These are phyloP conservation scores for Atherinosoma microstoma DNA, from an alignment of 2,797 vertebrate species.

Conservation along the genomic window DNA sequence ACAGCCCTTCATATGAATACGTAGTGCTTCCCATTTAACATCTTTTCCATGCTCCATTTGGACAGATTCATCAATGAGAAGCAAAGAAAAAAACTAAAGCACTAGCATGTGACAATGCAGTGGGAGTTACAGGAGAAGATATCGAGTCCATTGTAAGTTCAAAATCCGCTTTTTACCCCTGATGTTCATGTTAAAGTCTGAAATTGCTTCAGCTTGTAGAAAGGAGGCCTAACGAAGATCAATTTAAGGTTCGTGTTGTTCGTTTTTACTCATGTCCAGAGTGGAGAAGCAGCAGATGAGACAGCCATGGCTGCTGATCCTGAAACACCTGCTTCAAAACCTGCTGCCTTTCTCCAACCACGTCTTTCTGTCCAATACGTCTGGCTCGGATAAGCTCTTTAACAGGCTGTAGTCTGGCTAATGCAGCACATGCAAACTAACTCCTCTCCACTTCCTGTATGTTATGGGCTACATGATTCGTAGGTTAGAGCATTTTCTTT, in stretches of 20 bases:
- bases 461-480: background rate
- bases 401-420: background rate
- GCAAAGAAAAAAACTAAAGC: background rate
- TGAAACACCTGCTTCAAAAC: constrained; percentile 47
- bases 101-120: constrained; percentile 19
- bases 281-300: background rate
- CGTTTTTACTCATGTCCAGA: background rate
- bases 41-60: constrained; percentile 9
- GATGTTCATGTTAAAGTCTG: background rate
- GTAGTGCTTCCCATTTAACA: background rate
- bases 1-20: constrained; percentile 1
- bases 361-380: background rate
- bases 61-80: background rate
- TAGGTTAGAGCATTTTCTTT: background rate
- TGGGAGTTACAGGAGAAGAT: background rate
- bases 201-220: background rate
- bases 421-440: background rate
- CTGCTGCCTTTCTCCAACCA: constrained; percentile 3
- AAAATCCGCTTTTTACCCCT: background rate
- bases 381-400: background rate
- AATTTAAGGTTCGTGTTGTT: background rate
- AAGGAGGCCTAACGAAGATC: background rate
- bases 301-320: constrained; percentile 11
- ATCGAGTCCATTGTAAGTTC: background rate
- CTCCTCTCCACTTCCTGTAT: background rate